Evolutionary conservation across 2,113 vertebrate genomes (phyloP), one percentile per base, ranked within the genome.

Genomic region (Trematomus loennbergii): DNA sequence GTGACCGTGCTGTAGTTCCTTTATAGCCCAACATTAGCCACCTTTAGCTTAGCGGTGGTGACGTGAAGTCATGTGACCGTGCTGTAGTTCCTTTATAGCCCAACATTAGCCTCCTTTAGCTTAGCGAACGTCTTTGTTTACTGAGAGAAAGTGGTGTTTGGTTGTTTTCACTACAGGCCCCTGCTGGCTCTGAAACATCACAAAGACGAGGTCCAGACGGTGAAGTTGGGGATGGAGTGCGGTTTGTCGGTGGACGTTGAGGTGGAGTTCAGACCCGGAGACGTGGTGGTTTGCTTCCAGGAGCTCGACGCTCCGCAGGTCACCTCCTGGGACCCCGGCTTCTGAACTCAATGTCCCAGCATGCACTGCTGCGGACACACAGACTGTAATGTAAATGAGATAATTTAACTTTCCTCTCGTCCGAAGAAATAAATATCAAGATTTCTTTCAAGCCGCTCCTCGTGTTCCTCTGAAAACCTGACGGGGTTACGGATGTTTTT

Each of bases 271-370:
- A 87, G 11, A 55, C 49, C 93, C 16, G 97, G 97, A 59, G 97
- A 99, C 67, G 75, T 93, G 86, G 84, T 99, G 1, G n/a, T 96
- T 59, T 99, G 98, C 80, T 97, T 96, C 0, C 95, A 96, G 90
- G 95, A 96, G 76, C 88, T 91, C 45, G 87, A 96, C 50, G 46
- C 87, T 0, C 83, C 72, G 1, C 94, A 94, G 84, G 95, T 81
- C 81, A 97, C 94, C 33, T 94, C 95, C 18, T 99, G 98, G 98
- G 93, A 98, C 76, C 97, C 98, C 0, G 97, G 97, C 72, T 99
- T 99, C 74, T 92, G 9, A 84, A 46, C 12, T 16, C 2, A 9
- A 17, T 4, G 2, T 64, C 79, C 69, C 74, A 83, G 64, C 55
- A 71, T 60, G 22, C 64, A 58, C 33, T 75, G 57, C 57, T 64